These are phyloP conservation scores for Ochropleura plecta DNA, from an alignment of 2,888 invertebrate species.

Conservation along the genomic window DNA sequence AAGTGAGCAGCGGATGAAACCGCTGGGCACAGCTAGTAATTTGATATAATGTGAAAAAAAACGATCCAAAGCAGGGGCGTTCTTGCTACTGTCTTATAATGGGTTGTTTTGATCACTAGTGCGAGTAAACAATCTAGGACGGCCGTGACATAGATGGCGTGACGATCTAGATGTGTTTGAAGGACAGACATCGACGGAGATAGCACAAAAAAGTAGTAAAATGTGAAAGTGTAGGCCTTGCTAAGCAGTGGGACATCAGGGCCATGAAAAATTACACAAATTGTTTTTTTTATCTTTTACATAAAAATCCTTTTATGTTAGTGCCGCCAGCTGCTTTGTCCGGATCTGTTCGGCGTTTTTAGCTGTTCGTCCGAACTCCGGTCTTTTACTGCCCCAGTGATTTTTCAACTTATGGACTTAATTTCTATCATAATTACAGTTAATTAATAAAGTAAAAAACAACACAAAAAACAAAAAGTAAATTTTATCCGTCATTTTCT, in stretches of 20 bases:
- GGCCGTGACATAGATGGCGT: constrained; percentile 39
- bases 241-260: neutral
- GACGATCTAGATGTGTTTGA: constrained; percentile 20
- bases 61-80: neutral
- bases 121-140: neutral
- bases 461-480: too few relatives aligned
- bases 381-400: too few relatives aligned
- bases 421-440: too few relatives aligned
- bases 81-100: neutral
- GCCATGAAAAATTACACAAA: constrained; percentile 1
- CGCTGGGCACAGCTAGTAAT: too few relatives aligned
- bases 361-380: too few relatives aligned
- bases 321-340: too few relatives aligned
- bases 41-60: too few relatives aligned
- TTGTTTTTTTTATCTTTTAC: neutral
- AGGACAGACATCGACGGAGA: neutral
- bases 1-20: too few relatives aligned
- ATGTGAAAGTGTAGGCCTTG: too few relatives aligned
- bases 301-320: constrained; percentile 2
- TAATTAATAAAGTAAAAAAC: too few relatives aligned
- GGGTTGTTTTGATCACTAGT: constrained; percentile 18
- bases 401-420: too few relatives aligned
- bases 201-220: constrained; percentile 6
- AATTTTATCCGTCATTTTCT: neutral
- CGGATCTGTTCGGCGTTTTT: too few relatives aligned